These are phyloP conservation scores for Argyresthia albistria DNA, from an alignment of 2,888 invertebrate genomes.

Conservation along the genomic window DNA sequence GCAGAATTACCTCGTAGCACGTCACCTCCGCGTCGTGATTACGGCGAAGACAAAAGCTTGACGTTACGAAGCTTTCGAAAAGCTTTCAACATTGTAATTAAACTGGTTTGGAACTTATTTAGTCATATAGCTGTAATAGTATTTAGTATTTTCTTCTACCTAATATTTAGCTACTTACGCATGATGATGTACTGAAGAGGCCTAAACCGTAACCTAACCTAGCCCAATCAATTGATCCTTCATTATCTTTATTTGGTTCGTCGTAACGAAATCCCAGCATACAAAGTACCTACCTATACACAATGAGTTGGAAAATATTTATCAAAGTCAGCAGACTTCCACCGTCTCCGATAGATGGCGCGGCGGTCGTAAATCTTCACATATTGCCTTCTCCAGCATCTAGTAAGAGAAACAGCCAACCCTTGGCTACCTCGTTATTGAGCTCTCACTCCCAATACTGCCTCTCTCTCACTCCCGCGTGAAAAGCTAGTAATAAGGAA, in stretches of 20 bases:
- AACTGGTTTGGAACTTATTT: no score
- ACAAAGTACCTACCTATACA: no score
- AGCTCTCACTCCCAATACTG: conserved; percentile 60
- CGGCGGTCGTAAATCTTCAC: conserved; percentile 62
- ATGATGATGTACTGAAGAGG: no score
- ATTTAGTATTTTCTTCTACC: no score
- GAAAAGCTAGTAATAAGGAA: conserved; percentile 17
- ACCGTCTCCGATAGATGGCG: conserved; percentile 25
- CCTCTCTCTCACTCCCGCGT: conserved; percentile 32
- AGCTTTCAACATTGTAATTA: no score
- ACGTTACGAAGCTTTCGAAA: background rate
- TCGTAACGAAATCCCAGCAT: no score
- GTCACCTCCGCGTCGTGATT: background rate
- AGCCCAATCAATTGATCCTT: no score
- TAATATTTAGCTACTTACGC: no score
- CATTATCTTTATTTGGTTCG: no score
- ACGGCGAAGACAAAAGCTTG: background rate
- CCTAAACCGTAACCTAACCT: no score
- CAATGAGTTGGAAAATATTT: no score
- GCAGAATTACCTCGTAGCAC: background rate
- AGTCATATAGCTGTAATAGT: no score
- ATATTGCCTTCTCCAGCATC: conserved; percentile 47
- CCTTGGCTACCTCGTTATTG: conserved; percentile 72
- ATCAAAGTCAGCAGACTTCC: background rate
- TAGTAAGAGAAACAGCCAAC: conserved; percentile 69